A percentile compares a stretch with the other conserved stretches of the same genome.
These are phyloP conservation scores for Luperina nickerlii DNA, from an alignment of 2,888 invertebrate genomes.

Conservation along the genomic window DNA sequence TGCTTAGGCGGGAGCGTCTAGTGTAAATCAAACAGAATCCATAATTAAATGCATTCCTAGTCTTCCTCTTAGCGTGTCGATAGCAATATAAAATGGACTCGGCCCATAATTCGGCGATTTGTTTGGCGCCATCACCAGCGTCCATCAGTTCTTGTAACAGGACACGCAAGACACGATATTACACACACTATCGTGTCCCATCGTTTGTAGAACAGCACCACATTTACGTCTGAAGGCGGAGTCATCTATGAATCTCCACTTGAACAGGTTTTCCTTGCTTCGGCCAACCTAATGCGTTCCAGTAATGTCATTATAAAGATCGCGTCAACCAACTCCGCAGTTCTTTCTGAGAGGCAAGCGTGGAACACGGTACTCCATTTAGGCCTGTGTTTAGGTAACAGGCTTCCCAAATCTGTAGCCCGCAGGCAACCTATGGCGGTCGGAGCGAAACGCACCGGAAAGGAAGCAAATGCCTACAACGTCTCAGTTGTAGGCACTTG, in stretches of 20 bases:
- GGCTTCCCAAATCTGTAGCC: neutral
- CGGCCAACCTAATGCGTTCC: neutral
- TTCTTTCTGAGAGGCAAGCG: neutral
- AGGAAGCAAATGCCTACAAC: no score
- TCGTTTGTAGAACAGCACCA: neutral
- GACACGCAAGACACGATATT: neutral
- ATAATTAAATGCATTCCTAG: neutral
- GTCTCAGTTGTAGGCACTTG: no score
- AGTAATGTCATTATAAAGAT: neutral
- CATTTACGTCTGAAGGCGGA: neutral
- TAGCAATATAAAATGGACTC: neutral
- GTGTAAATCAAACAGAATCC: neutral
- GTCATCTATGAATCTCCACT: neutral
- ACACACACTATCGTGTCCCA: neutral
- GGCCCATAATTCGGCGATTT: neutral
- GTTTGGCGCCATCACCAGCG: neutral
- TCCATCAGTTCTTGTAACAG: neutral
- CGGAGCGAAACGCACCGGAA: no score
- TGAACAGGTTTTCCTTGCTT: no score
- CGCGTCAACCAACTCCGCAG: neutral
- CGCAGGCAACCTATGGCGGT: neutral
- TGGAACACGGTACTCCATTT: accelerated
- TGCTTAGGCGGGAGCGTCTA: neutral
- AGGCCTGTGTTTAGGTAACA: neutral
- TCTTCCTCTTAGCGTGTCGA: neutral